Base-by-base conservation (phyloP, 2,113 vertebrate genomes). In the Cervus canadensis region DNA sequence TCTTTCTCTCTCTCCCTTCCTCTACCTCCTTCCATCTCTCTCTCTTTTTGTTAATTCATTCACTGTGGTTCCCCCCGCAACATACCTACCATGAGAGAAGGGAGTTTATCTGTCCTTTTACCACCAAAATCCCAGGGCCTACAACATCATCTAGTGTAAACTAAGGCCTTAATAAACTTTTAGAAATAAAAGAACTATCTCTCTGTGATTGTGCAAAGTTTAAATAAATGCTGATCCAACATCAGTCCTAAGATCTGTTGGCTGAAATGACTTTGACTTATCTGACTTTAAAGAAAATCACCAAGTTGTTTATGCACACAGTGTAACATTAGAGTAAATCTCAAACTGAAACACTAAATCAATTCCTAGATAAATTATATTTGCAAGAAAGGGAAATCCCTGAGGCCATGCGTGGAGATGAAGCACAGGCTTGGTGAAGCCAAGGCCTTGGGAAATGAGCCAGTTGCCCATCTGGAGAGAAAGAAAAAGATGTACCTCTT, bases 261-360 rank as follows among this genome's bases (percentile, higher is more conserved):
- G 33, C 57, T 95, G 26, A 90, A 84, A 45, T 64, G 59, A 89
- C 33, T 33, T 45, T 43, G 71, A 43, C 74, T 45, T 78, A 88
- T 84, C 90, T 94, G 81, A 79, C 59, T 90, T 50, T 78, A 74
- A 87, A 90, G 91, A 87, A 78, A 93, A 86, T 74, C 60, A 30
- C 21, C 25, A 7, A 14, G 50, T n/a, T 87, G 36, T 91, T 91
- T 56, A 81, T 74, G 56, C 14, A 56, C 48, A 92, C 9, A 54
- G n/a, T 4, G 1, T 12, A 71, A 4, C 2, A 33, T 62, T 19
- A 86, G 30, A 81, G 26, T 25, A 57, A 87, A 78, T 87, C 30
- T 28, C 50, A 30, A 43, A 19, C 5, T 30, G 74, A 89, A 89
- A 59, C 10, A 82, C 10, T 14, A 45, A 45, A 82, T 94, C n/a